These are phyloP conservation scores for Oriolus oriolus DNA, from an alignment of 2,113 vertebrate species.

Conservation along the genomic window DNA sequence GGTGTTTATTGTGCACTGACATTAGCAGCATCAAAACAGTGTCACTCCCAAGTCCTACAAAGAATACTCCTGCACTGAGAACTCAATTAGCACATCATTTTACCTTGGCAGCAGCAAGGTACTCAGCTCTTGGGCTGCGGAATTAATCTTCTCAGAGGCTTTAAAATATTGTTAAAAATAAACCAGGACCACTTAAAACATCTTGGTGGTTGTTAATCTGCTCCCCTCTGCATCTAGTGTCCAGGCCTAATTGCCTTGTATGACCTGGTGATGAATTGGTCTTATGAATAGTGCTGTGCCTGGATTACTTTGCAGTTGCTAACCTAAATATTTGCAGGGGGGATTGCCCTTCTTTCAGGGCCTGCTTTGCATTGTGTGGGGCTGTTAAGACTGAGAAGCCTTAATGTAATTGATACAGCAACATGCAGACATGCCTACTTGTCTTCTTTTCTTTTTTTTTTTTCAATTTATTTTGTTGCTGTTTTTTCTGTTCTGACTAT, in stretches of 20 bases:
- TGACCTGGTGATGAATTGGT: background rate
- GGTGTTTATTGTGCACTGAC: background rate
- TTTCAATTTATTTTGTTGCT: background rate
- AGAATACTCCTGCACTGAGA: background rate
- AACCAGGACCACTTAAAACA: constrained; percentile 13
- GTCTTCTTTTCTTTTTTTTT: background rate
- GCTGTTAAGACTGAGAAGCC: background rate
- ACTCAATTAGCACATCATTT: background rate
- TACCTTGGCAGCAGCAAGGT: background rate
- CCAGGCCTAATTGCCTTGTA: background rate
- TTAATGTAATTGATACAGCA: background rate
- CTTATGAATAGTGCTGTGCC: background rate
- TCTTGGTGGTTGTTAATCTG: constrained; percentile 11
- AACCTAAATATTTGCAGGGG: constrained; percentile 17
- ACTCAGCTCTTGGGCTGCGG: background rate
- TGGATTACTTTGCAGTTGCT: constrained; percentile 9
- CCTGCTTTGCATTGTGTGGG: background rate
- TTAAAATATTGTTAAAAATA: constrained; percentile 48
- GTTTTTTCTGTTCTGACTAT: background rate
- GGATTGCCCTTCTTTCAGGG: background rate
- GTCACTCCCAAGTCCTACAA: background rate
- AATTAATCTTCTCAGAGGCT: constrained; percentile 34
- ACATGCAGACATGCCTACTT: background rate
- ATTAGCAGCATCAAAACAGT: background rate
- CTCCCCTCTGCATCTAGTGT: background rate